Evolutionary conservation across 2,797 vertebrate genomes (phyloP), one percentile per base, ranked within the genome.

Genomic region (Spea hammondii): DNA sequence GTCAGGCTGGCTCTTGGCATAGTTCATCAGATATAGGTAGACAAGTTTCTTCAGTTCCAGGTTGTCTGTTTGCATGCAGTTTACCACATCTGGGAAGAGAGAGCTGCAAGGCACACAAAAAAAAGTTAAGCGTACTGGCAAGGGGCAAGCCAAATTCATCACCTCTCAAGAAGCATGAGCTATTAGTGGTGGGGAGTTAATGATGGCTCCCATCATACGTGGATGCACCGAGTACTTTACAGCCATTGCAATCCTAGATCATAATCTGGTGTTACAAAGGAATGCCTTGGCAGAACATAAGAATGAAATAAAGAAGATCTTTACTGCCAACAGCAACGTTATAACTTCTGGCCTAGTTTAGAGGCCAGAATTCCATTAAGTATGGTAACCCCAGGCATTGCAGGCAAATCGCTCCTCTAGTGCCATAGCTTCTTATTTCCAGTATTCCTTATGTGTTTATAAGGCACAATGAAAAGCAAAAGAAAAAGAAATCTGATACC

Each of bases 41-140:
- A 99, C 98, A 74, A 99, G 86, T 87, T 99, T 99, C 93, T 99
- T 99, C 85, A 99, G 89, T 86, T 99, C 98, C 89, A 99, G 87
- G 90, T 99, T 99, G 88, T 99, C 98, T 0, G 98, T 99, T 92
- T 99, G 98, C 97, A 99, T 99, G 87, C 98, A 99, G 92, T 99
- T 99, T 83, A 99, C 98, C 85, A 99, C 98, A 74, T 99, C 98
- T 83, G 98, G 98, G 70, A 99, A 99, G 70, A 99, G 92, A 1
- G 97, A 98, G 85, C 97, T 98, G 59, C 48, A 53, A 70, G 55
- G 62, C 5, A 72, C 0, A 70, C 12, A 17, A 75, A 14, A 62
- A 62, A 82, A 8, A 79, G 65, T 49, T 14, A 60, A 44, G 8
- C 5, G 2, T 66, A 32, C 8, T 70, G n/a, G 2, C 32, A 32